These are phyloP conservation scores for Anguilla pacifica DNA, from an alignment of 2,797 vertebrate species.

Conservation along the genomic window DNA sequence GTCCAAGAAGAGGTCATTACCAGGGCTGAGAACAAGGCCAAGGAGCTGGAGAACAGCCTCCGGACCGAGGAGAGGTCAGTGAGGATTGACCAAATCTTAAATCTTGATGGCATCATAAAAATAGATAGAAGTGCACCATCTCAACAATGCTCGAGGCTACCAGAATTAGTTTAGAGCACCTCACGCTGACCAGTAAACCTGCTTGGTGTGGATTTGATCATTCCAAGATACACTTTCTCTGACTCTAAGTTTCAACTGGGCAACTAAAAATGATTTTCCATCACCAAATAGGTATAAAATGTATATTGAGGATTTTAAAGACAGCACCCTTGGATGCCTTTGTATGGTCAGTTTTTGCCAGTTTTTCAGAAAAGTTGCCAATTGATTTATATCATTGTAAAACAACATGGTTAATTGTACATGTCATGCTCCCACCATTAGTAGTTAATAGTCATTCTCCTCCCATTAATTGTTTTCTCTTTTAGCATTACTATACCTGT, in stretches of 20 bases:
- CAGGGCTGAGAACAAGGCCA: slow-evolving; percentile 63
- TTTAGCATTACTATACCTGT: no score
- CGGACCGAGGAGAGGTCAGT: slow-evolving; percentile 71
- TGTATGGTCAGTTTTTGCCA: neutral
- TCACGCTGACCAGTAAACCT: neutral
- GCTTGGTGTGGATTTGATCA: neutral
- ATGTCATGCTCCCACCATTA: neutral
- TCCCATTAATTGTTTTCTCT: neutral
- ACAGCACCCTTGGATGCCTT: neutral
- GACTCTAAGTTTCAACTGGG: neutral
- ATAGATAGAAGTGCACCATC: neutral
- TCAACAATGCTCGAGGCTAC: neutral
- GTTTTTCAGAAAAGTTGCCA: neutral
- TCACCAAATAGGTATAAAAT: neutral
- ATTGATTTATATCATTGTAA: neutral
- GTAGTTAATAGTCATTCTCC: neutral
- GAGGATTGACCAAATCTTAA: neutral
- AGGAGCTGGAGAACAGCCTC: slow-evolving; percentile 72
- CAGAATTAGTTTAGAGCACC: neutral
- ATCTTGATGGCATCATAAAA: no score
- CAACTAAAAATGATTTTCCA: neutral
- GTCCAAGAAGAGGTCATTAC: slow-evolving; percentile 72
- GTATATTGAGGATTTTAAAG: neutral
- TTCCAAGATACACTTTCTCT: neutral
- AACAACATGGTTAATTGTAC: neutral